These are phyloP conservation scores for Lithophane leautieri DNA, from an alignment of 2,888 invertebrate species.

Conservation along the genomic window DNA sequence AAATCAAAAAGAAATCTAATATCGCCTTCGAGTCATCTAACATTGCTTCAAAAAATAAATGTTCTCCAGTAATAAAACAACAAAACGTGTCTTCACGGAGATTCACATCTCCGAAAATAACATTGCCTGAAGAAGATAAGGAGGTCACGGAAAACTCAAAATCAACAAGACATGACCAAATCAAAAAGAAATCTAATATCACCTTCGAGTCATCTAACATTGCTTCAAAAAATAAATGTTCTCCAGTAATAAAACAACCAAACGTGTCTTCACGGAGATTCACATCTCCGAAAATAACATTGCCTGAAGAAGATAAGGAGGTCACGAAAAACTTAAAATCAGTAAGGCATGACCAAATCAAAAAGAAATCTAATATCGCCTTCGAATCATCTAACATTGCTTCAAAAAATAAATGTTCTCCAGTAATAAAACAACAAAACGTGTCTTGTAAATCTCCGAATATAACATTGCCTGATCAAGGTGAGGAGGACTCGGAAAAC, in stretches of 20 bases:
- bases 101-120: neutral
- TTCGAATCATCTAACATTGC: neutral
- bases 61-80: neutral
- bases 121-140: neutral
- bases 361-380: neutral
- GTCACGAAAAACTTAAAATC: neutral
- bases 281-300: too few species aligned
- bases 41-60: neutral
- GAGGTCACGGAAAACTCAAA: neutral
- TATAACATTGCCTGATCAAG: neutral
- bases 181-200: neutral
- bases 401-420: neutral
- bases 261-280: neutral
- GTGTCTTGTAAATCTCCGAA: conserved; percentile 2
- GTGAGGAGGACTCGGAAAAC: neutral
- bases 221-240: neutral
- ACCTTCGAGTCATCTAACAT: neutral
- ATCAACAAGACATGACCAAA: neutral
- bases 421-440: neutral
- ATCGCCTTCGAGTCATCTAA: neutral
- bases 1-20: neutral
- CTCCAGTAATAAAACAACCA: neutral
- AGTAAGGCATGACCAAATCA: neutral
- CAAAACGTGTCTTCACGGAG: neutral
- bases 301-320: neutral